Evolutionary conservation across 1,140 invertebrate species (phyloP).

Genomic region (Drosophila bipectinata): DNA sequence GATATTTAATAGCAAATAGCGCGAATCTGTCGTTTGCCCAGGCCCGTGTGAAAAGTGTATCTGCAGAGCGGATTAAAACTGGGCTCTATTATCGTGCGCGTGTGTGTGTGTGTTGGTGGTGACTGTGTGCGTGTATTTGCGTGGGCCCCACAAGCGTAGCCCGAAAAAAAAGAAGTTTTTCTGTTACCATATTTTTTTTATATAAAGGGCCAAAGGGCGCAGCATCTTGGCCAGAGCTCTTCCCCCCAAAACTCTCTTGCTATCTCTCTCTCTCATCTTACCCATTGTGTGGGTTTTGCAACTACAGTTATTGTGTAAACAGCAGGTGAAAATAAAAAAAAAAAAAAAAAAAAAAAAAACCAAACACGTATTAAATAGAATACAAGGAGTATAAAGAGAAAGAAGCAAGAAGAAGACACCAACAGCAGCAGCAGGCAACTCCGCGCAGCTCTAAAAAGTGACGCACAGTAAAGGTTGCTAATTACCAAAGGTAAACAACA

Average conservation of each 20-base stretch:
- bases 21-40: conserved; percentile 4
- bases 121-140: conserved; percentile 8
- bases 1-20: conserved; percentile 15
- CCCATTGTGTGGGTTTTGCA: conserved; percentile 21
- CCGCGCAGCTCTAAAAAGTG: conserved; percentile 30
- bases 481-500: conserved; percentile 57
- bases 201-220: conserved; percentile 34
- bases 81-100: conserved; percentile 19
- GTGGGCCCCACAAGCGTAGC: conserved; percentile 27
- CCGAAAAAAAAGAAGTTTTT: conserved; percentile 38
- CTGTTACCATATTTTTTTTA: conserved; percentile 38
- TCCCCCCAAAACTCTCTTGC: background rate
- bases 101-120: conserved; percentile 4
- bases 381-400: conserved; percentile 18
- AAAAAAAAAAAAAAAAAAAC: background rate
- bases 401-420: conserved; percentile 11
- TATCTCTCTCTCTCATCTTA: background rate
- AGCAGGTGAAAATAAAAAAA: conserved; percentile 46
- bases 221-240: conserved; percentile 28
- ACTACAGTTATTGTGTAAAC: conserved; percentile 30
- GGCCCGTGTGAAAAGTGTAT: background rate
- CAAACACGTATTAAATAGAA: conserved; percentile 7
- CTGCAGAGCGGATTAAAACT: conserved; percentile 24
- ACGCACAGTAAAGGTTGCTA: conserved; percentile 53
- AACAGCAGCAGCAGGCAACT: conserved; percentile 13